phyloP scores from a whole-genome alignment of 2,113 vertebrate genomes.

The Stegostoma tigrinum region DNA sequence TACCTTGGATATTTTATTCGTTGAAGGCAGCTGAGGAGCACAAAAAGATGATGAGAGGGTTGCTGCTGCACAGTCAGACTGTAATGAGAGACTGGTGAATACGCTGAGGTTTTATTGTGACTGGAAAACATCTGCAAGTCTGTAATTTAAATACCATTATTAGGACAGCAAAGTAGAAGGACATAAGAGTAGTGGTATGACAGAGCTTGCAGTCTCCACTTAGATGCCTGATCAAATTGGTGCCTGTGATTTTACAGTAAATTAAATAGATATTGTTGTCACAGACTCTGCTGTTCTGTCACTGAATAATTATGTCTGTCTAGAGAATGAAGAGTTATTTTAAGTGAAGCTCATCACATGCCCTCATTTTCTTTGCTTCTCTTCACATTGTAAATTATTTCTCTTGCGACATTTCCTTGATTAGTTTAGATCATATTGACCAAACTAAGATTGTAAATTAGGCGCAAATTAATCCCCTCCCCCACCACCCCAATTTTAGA shows the following conservation, averaged over 20 bases:
- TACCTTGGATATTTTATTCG: conserved; percentile 38
- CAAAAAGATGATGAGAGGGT: conserved; percentile 47
- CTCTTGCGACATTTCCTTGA: neutral
- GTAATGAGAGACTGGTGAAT: conserved; percentile 51
- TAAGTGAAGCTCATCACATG: neutral
- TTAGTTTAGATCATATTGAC: conserved; percentile 21
- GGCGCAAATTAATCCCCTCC: neutral
- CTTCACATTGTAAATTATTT: conserved; percentile 8
- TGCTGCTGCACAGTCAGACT: conserved; percentile 45
- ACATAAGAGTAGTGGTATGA: conserved; percentile 42
- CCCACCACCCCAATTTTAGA: neutral
- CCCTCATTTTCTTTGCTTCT: conserved; percentile 2
- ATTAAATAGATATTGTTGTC: conserved; percentile 27
- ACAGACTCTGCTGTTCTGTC: neutral
- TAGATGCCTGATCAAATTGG: conserved; percentile 45
- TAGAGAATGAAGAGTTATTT: conserved; percentile 31
- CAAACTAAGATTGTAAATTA: conserved; percentile 12
- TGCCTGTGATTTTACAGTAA: conserved; percentile 46
- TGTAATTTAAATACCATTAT: conserved; percentile 72
- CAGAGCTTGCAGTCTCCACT: conserved; percentile 42
- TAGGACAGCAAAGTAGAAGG: conserved; percentile 45
- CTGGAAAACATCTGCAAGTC: conserved; percentile 52
- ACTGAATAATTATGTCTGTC: conserved; percentile 34
- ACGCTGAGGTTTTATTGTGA: conserved; percentile 56
- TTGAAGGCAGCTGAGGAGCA: conserved; percentile 45